Evolutionary conservation across 2,113 vertebrate species (phyloP).

Genomic region (Sciurus niger): DNA sequence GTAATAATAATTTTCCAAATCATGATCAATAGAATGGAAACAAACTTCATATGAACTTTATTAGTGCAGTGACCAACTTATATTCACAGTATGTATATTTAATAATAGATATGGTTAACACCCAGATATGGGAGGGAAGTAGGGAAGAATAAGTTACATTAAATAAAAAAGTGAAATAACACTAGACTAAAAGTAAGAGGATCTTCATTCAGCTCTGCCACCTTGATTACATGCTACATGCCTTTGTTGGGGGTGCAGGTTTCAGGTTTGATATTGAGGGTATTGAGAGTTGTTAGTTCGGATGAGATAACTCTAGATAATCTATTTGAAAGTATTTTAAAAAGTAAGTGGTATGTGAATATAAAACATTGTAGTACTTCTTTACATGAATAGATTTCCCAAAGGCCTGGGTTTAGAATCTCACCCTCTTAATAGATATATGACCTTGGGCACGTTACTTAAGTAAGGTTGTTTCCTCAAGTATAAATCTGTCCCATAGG

Average conservation of each 20-base stretch:
- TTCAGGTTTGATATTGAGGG: background rate
- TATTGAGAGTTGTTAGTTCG: background rate
- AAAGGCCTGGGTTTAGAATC: conserved; percentile 20
- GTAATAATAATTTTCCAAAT: conserved; percentile 57
- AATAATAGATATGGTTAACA: background rate
- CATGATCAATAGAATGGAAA: background rate
- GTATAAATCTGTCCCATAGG: conserved; percentile 9
- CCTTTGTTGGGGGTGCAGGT: background rate
- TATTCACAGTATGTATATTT: background rate
- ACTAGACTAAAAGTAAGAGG: background rate
- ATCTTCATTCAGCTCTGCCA: background rate
- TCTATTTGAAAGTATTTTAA: conserved; percentile 44
- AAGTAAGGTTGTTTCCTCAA: conserved; percentile 23
- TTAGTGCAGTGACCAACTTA: conserved; percentile 19
- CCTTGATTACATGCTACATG: background rate
- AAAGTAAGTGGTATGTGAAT: conserved; percentile 21
- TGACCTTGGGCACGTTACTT: conserved; percentile 24
- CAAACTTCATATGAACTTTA: conserved; percentile 5
- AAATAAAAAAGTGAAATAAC: background rate
- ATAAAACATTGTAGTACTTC: background rate
- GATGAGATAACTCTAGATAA: conserved; percentile 13
- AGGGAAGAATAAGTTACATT: background rate
- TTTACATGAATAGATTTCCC: background rate
- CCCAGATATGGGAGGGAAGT: background rate
- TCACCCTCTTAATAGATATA: background rate